Base-by-base conservation (phyloP, 2,113 vertebrate species). In the Panthera tigris region DNA sequence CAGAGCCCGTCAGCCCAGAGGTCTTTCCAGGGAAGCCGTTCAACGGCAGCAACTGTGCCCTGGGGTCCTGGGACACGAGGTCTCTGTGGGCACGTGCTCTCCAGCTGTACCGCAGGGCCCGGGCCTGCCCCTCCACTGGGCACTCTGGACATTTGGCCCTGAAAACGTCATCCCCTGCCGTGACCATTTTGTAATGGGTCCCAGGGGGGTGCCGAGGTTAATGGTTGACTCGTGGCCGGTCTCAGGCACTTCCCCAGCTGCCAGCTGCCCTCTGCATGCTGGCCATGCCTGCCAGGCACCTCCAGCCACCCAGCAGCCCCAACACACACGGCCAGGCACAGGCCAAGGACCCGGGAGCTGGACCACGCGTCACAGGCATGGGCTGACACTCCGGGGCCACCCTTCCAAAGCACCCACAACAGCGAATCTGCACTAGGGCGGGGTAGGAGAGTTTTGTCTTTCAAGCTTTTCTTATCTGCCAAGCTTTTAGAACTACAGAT, bases 141-240 rank as follows among this genome's bases (percentile, higher is more conserved):
- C 73, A 8, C 89, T n/a, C 25, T 48, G 57, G 39, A 50, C 69
- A 91, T 11, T 5, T 27, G 88, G 79, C 71, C 85, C 39, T 76
- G 74, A 33, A 65, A 55, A 82, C 3, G 1, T 27, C 29, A 63
- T 11, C 52, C 65, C 41, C 48, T 33, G 39, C 69, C 1, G 0
- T 4, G 5, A n/a, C 25, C 21, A 3, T 82, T 82, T 90, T 12
- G 2, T 68, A 36, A 76, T 0, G 7, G 92, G 73, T 23, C 74
- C 81, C 50, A 2, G 0, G 1, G 25, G 63, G 36, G 36, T 2
- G 9, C 21, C 0, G 2, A 19, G 63, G 63, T 65, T 82, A 69
- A 93, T 29, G 66, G 68, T 10, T 90, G 89, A 61, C 73, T 39
- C 0, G 0, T 0, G 1, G 55, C 50, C 27, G 16, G 23, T 36